phyloP scores from a whole-genome alignment of 1,140 invertebrate genomes.

The Ceratina calcarata region DNA sequence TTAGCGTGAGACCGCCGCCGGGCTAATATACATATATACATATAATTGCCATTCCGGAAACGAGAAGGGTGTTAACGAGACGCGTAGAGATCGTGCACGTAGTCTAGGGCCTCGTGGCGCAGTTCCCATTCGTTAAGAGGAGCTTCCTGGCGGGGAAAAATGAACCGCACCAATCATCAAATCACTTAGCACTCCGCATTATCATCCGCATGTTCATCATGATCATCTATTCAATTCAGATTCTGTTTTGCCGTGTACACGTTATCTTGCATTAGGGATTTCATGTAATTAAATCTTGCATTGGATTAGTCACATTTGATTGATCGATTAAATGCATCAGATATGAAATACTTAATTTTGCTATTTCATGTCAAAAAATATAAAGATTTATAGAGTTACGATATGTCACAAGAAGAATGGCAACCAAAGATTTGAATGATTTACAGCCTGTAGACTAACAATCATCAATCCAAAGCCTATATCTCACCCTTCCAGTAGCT shows the following conservation, averaged over 20 bases:
- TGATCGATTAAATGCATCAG: too few relatives aligned
- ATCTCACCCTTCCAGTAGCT: slow-evolving; percentile 1
- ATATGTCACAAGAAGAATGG: too few relatives aligned
- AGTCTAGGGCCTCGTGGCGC: neutral
- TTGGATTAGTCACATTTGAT: too few relatives aligned
- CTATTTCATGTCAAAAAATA: too few relatives aligned
- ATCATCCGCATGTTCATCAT: neutral
- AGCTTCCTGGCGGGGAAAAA: neutral
- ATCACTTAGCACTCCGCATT: slow-evolving; percentile 2
- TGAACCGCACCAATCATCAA: slow-evolving; percentile 14
- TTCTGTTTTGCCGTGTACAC: neutral
- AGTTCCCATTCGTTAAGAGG: neutral
- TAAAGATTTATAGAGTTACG: too few relatives aligned
- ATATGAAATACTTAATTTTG: neutral
- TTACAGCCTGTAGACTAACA: too few relatives aligned
- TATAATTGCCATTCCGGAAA: slow-evolving; percentile 41
- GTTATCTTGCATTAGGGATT: neutral
- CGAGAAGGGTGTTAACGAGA: slow-evolving; percentile 8
- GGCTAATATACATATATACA: neutral
- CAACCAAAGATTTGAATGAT: too few relatives aligned
- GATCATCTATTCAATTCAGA: neutral
- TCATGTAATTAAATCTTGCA: too few relatives aligned
- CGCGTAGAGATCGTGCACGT: slow-evolving; percentile 1
- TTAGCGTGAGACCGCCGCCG: slow-evolving; percentile 17
- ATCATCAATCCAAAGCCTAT: slow-evolving; percentile 6